phyloP scores from a whole-genome alignment of 2,113 vertebrate species.

The Leucosticte australis region DNA sequence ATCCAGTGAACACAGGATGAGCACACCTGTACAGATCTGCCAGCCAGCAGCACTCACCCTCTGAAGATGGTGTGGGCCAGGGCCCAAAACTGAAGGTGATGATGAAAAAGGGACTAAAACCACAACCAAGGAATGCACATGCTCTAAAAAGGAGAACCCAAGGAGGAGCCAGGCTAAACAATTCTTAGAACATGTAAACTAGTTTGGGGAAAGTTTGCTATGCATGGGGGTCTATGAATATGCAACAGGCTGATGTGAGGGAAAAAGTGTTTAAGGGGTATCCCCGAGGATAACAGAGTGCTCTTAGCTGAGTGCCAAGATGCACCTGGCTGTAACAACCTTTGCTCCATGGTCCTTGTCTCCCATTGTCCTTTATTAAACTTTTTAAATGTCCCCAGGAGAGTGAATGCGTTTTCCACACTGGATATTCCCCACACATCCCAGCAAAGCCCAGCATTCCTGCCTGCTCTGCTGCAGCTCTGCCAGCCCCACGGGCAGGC shows the following conservation, averaged over 20 bases:
- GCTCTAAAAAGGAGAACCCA: neutral
- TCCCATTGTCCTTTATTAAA: neutral
- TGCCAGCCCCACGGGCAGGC: neutral
- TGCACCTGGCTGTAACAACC: neutral
- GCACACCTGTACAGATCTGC: neutral
- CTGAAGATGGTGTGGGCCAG: neutral
- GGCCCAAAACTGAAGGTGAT: neutral
- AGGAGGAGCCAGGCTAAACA: neutral
- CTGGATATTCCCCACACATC: neutral
- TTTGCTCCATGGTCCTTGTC: neutral
- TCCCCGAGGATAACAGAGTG: neutral
- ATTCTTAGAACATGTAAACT: neutral
- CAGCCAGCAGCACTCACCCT: neutral
- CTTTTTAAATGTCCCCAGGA: neutral
- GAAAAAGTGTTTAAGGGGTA: neutral
- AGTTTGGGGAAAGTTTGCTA: neutral
- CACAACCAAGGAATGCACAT: neutral
- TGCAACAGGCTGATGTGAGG: neutral
- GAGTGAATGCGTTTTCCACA: neutral
- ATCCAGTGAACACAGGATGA: neutral
- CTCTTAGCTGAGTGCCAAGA: neutral
- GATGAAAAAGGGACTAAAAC: neutral
- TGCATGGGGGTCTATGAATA: neutral
- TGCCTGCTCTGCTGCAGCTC: neutral
- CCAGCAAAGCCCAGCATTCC: rapidly evolving